These are phyloP conservation scores for Crepidodera aurea DNA, from an alignment of 2,888 invertebrate genomes.

Conservation along the genomic window DNA sequence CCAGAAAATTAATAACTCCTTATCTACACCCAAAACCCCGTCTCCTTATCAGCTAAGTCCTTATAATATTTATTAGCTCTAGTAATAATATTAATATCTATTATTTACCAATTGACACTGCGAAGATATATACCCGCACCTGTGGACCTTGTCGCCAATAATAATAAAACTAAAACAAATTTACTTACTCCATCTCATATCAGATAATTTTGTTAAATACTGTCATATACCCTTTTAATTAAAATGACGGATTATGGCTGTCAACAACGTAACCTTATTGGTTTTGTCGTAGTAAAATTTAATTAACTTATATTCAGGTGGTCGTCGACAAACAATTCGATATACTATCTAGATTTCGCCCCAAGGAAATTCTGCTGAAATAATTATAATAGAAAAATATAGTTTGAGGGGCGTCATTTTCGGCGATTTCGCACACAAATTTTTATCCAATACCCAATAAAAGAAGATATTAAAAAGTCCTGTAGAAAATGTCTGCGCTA, in stretches of 20 bases:
- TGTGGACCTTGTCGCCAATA: constrained; percentile 23
- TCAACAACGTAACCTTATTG: constrained; percentile 25
- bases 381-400: no score
- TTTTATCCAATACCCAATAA: no score
- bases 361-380: no score
- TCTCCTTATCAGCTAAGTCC: constrained; percentile 27
- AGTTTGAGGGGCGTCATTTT: no score
- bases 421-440: no score
- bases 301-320: constrained; percentile 14
- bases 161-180: constrained; percentile 38
- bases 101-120: constrained; percentile 19
- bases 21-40: constrained; percentile 20
- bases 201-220: constrained; percentile 37
- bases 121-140: constrained; percentile 20
- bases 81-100: constrained; percentile 15
- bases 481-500: no score
- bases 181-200: constrained; percentile 29
- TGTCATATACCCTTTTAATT: constrained; percentile 37
- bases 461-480: no score
- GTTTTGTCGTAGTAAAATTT: constrained; percentile 16
- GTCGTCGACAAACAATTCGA: neutral
- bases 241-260: constrained; percentile 34
- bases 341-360: no score
- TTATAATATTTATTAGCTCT: constrained; percentile 29
- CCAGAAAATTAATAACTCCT: constrained; percentile 26